Conservation (phyloP, 2,113 vertebrate genomes). For the Perccottus glenii region DNA sequence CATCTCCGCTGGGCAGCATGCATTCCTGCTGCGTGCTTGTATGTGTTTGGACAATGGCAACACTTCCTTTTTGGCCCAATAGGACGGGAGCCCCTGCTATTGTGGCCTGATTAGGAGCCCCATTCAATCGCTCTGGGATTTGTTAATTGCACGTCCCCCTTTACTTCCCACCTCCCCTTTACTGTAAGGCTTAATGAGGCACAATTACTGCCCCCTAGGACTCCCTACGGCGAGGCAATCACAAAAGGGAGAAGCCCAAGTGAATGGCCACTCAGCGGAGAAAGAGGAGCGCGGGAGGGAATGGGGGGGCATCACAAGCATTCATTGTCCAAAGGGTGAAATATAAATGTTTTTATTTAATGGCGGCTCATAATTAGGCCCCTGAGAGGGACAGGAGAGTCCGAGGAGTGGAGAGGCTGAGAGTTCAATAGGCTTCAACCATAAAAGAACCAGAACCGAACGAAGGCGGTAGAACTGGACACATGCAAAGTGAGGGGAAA, state of each 20-base stretch:
- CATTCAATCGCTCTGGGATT: conserved; percentile 87
- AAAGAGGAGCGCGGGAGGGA: conserved; percentile 54
- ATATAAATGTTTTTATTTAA: conserved; percentile 90
- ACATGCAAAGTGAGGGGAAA: conserved; percentile 44
- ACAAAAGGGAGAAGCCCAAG: conserved; percentile 62
- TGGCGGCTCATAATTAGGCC: conserved; percentile 87
- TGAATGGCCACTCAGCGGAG: conserved; percentile 71
- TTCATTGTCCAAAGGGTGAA: conserved; percentile 80
- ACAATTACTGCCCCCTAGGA: conserved; percentile 91
- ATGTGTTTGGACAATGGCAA: conserved; percentile 81
- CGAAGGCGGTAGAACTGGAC: conserved; percentile 6
- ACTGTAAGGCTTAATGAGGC: conserved; percentile 96
- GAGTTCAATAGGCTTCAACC: conserved; percentile 56
- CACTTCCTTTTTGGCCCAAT: conserved; percentile 89
- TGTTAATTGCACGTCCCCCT: conserved; percentile 88
- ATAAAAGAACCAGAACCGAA: conserved; percentile 65
- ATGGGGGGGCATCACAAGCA: conserved; percentile 54
- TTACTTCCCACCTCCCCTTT: conserved; percentile 71
- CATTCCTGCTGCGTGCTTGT: conserved; percentile 49
- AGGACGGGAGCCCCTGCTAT: conserved; percentile 85
- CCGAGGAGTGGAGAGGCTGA: conserved; percentile 55
- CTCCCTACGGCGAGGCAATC: conserved; percentile 70
- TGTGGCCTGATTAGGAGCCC: conserved; percentile 92
- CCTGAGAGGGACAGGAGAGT: conserved; percentile 58
- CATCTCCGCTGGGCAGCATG: conserved; percentile 51